Evolutionary conservation across 30 jellyfish, hydroid and myxozoan genomes (phyloP).

Genomic region (Rhopilema esculentum): DNA sequence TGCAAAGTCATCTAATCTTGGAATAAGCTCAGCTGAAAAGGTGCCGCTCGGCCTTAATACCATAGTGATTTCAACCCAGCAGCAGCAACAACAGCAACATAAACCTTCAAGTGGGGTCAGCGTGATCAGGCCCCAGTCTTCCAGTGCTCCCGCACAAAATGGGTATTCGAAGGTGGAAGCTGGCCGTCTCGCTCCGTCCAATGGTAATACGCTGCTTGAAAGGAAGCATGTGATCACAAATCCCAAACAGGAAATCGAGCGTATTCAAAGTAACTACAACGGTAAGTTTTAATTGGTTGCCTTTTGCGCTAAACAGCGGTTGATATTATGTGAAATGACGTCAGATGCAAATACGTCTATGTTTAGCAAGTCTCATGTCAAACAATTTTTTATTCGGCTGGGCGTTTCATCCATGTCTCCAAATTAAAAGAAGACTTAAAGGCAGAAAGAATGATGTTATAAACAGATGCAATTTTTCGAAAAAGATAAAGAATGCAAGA

Average conservation of each 20-base stretch:
- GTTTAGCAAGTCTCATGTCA: too few relatives aligned
- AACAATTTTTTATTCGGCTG: too few relatives aligned
- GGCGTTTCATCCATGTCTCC: too few relatives aligned
- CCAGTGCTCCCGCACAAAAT: slow-evolving; percentile 51
- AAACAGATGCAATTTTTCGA: too few relatives aligned
- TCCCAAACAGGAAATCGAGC: slow-evolving; percentile 57
- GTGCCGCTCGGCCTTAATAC: slow-evolving; percentile 41
- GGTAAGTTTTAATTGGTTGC: slow-evolving; percentile 32
- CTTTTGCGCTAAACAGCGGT: neutral
- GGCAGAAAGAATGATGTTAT: too few relatives aligned
- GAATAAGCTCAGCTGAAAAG: slow-evolving; percentile 26
- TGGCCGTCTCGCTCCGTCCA: slow-evolving; percentile 11
- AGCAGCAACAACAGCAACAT: slow-evolving; percentile 56
- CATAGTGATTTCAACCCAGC: slow-evolving; percentile 35
- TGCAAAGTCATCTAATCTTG: slow-evolving; percentile 25
- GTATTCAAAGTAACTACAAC: slow-evolving; percentile 57
- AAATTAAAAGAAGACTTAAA: too few relatives aligned
- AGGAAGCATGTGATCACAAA: slow-evolving; percentile 62
- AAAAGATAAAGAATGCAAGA: too few relatives aligned
- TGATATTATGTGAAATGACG: neutral
- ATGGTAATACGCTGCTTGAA: slow-evolving; percentile 21
- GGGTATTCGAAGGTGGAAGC: slow-evolving; percentile 59
- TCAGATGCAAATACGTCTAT: neutral
- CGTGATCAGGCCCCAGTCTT: slow-evolving; percentile 77
- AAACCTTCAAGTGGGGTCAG: slow-evolving; percentile 29